Percentiles rank a stretch among this genome's conserved stretches.
Evolutionary conservation across 2,113 vertebrate genomes (phyloP).

Genomic region (Zosterops borbonicus): DNA sequence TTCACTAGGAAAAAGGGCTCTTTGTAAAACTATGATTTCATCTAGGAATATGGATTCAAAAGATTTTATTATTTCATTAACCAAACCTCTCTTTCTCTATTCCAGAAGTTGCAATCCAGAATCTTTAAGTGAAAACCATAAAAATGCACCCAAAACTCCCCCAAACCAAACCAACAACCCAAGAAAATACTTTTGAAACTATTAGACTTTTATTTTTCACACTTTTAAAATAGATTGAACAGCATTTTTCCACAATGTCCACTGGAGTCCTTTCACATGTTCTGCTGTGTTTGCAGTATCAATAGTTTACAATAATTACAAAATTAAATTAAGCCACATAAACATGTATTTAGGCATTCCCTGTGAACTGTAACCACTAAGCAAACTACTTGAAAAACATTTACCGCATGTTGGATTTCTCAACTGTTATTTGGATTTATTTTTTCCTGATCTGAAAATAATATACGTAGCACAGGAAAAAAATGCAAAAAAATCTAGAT

Average conservation of each 20-base stretch:
- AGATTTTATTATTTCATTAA: neutral
- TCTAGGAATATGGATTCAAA: neutral
- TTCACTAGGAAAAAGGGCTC: neutral
- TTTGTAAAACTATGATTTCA: conserved; percentile 7
- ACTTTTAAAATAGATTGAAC: neutral
- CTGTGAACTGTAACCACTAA: conserved; percentile 4
- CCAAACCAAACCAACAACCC: neutral
- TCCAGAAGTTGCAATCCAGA: neutral
- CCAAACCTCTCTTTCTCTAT: neutral
- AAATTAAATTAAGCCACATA: conserved; percentile 30
- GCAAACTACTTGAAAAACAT: conserved; percentile 9
- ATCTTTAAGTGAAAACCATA: neutral
- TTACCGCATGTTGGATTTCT: neutral
- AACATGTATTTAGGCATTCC: neutral
- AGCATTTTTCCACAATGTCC: neutral
- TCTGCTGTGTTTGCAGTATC: neutral
- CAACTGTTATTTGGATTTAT: neutral
- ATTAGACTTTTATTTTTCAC: neutral
- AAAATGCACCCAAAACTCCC: accelerated
- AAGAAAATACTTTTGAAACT: neutral
- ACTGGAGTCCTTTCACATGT: neutral
- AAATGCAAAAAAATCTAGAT: neutral
- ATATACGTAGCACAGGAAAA: neutral
- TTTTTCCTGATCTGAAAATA: neutral
- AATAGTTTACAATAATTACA: neutral